These are phyloP conservation scores for Pimephales promelas DNA, from an alignment of 2,113 vertebrate genomes.

Conservation along the genomic window DNA sequence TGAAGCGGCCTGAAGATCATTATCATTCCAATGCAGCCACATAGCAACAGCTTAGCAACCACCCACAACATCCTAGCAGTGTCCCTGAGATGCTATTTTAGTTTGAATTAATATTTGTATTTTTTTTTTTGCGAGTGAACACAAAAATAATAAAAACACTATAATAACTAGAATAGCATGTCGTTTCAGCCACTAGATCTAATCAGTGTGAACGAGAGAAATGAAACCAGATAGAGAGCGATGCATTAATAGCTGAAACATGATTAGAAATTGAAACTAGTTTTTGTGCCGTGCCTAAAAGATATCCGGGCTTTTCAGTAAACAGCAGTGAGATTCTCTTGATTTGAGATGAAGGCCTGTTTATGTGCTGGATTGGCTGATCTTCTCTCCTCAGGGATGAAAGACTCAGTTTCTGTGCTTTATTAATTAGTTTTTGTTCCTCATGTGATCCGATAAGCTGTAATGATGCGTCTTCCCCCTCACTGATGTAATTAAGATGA, in stretches of 20 bases:
- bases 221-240: not conserved
- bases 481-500: too few species aligned
- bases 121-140: not conserved
- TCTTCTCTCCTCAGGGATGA: not conserved
- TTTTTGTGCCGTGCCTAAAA: not conserved
- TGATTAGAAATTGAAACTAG: not conserved
- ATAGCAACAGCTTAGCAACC: not conserved
- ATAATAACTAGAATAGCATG: not conserved
- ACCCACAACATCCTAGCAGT: not conserved
- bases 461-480: too few species aligned
- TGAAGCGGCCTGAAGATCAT: not conserved
- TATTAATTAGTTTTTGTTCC: not conserved
- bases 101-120: not conserved
- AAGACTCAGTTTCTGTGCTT: not conserved
- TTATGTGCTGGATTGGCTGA: not conserved
- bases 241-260: not conserved
- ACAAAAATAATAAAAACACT: not conserved
- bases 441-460: not conserved
- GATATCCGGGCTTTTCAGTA: not conserved
- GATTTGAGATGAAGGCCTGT: not conserved
- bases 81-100: not conserved
- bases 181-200: not conserved
- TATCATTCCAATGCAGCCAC: not conserved
- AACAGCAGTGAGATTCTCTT: not conserved
- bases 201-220: not conserved